These are phyloP conservation scores for Zaprionus lineosus DNA, from an alignment of 2,888 invertebrate genomes.

Conservation along the genomic window DNA sequence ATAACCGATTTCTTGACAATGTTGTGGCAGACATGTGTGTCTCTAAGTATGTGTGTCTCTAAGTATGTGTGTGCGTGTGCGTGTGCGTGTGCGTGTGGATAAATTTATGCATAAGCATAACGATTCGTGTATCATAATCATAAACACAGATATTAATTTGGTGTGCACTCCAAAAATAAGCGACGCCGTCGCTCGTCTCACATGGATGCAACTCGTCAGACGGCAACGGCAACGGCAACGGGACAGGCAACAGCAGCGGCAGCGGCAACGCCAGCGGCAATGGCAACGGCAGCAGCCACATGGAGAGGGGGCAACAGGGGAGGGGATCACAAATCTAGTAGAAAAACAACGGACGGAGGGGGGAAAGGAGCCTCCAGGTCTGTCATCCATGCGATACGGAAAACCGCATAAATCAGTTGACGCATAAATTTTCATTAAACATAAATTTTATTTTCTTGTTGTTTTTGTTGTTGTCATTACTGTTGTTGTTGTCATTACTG, in stretches of 20 bases:
- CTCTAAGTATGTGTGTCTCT: too few species aligned
- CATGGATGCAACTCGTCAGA: constrained; percentile 66
- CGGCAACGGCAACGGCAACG: constrained; percentile 7
- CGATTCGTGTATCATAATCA: constrained; percentile 73
- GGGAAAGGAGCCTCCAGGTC: constrained; percentile 20
- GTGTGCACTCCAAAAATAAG: constrained; percentile 71
- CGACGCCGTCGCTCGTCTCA: constrained; percentile 63
- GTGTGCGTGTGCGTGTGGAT: too few species aligned
- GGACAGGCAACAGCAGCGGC: constrained; percentile 2
- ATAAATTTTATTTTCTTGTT: constrained; percentile 51
- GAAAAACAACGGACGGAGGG: too few species aligned
- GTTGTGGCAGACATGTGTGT: constrained; percentile 45
- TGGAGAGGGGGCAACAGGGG: background rate
- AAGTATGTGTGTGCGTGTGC: too few species aligned
- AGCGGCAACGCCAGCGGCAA: background rate
- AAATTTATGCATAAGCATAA: constrained; percentile 52
- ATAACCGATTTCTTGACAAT: constrained; percentile 36
- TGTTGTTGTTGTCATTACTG: too few species aligned
- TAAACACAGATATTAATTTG: constrained; percentile 77
- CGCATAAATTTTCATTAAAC: constrained; percentile 78
- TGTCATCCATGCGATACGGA: constrained; percentile 65
- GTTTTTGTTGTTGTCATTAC: too few species aligned
- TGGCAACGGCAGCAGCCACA: too few species aligned
- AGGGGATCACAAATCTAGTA: constrained; percentile 8
- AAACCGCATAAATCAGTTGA: constrained; percentile 76